Percentiles rank a stretch among this genome's conserved stretches.
Evolutionary conservation across 2,797 vertebrate species (phyloP).

Genomic region (Tragelaphus oryx): DNA sequence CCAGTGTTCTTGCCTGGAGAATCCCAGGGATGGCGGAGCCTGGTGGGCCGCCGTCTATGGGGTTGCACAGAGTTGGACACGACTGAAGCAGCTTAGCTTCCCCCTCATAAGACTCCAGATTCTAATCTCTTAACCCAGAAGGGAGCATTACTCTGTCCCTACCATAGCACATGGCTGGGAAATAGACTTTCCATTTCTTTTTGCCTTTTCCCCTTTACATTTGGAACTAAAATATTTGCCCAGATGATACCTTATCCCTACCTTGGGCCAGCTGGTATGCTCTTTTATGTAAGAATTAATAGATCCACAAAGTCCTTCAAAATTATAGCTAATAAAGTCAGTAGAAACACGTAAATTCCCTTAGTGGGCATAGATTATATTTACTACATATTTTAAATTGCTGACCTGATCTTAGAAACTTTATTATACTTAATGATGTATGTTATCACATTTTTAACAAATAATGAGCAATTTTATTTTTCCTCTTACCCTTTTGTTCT

Average conservation of each 20-base stretch:
- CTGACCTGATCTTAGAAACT: conserved; percentile 28
- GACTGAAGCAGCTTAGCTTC: too few relatives aligned
- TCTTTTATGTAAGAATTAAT: conserved; percentile 2
- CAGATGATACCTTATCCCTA: background rate
- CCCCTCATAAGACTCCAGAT: background rate
- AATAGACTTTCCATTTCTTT: background rate
- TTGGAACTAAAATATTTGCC: conserved; percentile 4
- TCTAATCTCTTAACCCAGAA: background rate
- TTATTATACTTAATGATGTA: conserved; percentile 29
- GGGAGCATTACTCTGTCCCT: background rate
- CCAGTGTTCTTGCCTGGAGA: too few relatives aligned
- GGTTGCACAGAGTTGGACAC: too few relatives aligned
- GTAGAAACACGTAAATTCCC: conserved; percentile 28
- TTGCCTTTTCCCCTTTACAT: background rate
- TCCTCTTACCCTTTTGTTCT: conserved; percentile 29
- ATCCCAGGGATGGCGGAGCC: too few relatives aligned
- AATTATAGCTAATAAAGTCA: conserved; percentile 27
- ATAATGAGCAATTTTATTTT: conserved; percentile 53
- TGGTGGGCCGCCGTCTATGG: too few relatives aligned
- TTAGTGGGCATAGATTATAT: background rate
- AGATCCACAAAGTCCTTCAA: conserved; percentile 13
- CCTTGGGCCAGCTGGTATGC: background rate
- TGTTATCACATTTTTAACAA: conserved; percentile 41
- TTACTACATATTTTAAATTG: conserved; percentile 33
- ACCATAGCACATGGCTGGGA: background rate